phyloP scores from a whole-genome alignment of 2,113 vertebrate species.

The Sylvia atricapilla region DNA sequence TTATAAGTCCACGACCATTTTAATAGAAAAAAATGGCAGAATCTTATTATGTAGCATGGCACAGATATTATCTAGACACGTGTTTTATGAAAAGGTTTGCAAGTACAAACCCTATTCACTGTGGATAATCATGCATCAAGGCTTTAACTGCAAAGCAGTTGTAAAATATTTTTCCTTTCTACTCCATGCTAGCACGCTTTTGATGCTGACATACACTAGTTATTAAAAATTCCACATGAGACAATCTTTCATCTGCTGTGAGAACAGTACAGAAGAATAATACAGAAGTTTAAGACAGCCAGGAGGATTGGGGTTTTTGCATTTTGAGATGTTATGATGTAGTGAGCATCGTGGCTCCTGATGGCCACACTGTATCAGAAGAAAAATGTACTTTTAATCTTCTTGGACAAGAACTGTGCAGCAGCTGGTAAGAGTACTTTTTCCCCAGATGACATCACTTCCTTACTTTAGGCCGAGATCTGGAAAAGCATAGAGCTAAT shows the following conservation, averaged over 20 bases:
- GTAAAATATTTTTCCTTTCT: conserved; percentile 60
- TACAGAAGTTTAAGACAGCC: background rate
- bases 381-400: background rate
- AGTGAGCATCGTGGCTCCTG: background rate
- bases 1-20: background rate
- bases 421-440: background rate
- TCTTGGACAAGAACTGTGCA: background rate
- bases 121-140: conserved; percentile 67
- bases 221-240: conserved; percentile 56
- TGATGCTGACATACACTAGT: conserved; percentile 44
- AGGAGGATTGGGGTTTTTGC: accelerated
- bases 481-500: background rate
- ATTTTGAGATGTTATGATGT: background rate
- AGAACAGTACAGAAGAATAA: background rate
- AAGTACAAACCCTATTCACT: conserved; percentile 52
- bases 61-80: conserved; percentile 15
- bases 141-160: background rate
- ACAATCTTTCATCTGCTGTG: background rate
- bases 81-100: conserved; percentile 17
- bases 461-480: background rate
- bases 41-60: conserved; percentile 48
- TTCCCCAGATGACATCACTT: background rate
- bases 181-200: background rate
- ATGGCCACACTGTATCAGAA: background rate
- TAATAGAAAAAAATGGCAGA: conserved; percentile 7